phyloP scores from a whole-genome alignment of 2,113 vertebrate genomes.

The Lota lota region DNA sequence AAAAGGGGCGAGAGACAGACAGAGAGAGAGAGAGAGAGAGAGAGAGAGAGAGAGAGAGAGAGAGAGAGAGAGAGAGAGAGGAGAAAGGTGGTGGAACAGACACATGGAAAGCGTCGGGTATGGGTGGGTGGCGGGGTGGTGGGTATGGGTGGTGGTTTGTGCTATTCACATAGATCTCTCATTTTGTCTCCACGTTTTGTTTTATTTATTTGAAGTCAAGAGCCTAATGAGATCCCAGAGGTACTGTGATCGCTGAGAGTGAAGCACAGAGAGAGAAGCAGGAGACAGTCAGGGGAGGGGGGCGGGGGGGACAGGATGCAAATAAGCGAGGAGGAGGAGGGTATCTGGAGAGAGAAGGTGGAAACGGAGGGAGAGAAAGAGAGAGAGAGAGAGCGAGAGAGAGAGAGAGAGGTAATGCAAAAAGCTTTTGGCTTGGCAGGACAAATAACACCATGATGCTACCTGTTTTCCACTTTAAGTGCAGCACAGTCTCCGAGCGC shows the following conservation, averaged over 20 bases:
- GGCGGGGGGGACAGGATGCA: conserved; percentile 12
- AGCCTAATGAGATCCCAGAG: conserved; percentile 79
- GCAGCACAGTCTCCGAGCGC: neutral
- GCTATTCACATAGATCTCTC: conserved; percentile 61
- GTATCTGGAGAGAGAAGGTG: conserved; percentile 17
- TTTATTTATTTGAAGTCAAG: conserved; percentile 80
- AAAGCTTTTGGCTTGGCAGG: too few species aligned
- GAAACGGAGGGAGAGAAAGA: too few species aligned
- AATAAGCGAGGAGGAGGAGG: neutral
- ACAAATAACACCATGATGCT: too few species aligned
- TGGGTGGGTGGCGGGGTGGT: conserved; percentile 2
- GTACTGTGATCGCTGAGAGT: conserved; percentile 60
- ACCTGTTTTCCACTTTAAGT: too few species aligned
- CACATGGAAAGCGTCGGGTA: conserved; percentile 54
- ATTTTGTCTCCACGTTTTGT: conserved; percentile 72
- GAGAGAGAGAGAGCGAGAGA: too few species aligned
- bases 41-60: conserved; percentile 21
- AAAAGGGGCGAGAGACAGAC: too few species aligned
- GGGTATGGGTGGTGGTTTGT: too few species aligned
- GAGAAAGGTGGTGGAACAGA: conserved; percentile 54
- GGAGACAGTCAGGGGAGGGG: conserved; percentile 5
- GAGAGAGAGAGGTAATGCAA: too few species aligned
- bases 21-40: too few species aligned
- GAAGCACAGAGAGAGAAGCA: conserved; percentile 28
- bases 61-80: conserved; percentile 26